These are phyloP conservation scores for Tetraneura akinire DNA, from an alignment of 1,140 invertebrate genomes.

Conservation along the genomic window DNA sequence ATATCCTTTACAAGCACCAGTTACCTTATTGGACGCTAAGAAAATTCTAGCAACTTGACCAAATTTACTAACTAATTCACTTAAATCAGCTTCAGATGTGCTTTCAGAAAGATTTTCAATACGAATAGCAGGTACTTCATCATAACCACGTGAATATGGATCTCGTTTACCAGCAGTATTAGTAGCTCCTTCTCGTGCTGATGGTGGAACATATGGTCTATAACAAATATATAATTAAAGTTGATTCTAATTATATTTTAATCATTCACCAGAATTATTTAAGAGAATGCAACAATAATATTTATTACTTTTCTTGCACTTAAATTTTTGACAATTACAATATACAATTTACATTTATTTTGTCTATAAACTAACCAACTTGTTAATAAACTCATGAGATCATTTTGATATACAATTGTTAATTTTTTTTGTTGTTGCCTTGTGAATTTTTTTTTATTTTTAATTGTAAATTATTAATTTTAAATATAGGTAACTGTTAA, in stretches of 20 bases:
- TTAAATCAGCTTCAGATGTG: constrained; percentile 90
- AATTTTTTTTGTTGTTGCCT: too few relatives aligned
- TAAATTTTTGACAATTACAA: too few relatives aligned
- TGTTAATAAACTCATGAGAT: too few relatives aligned
- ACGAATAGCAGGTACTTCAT: constrained; percentile 82
- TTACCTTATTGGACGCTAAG: constrained; percentile 81
- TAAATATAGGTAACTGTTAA: too few relatives aligned
- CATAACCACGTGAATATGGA: constrained; percentile 53
- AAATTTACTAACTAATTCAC: constrained; percentile 91
- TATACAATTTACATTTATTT: too few relatives aligned
- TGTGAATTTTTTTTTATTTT: too few relatives aligned
- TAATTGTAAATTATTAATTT: too few relatives aligned
- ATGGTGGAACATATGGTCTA: constrained; percentile 78
- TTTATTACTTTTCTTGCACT: background rate
- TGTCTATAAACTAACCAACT: too few relatives aligned
- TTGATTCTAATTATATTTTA: background rate
- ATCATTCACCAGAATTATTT: background rate
- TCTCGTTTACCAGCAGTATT: constrained; percentile 58
- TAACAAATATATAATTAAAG: background rate
- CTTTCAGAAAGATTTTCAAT: constrained; percentile 98
- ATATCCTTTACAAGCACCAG: constrained; percentile 85
- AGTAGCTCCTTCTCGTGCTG: constrained; percentile 77
- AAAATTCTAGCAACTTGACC: constrained; percentile 86
- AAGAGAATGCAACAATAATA: background rate
- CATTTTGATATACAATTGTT: too few relatives aligned